Evolutionary conservation across 2,797 vertebrate genomes (phyloP).

Genomic region (Atherinosoma microstoma): DNA sequence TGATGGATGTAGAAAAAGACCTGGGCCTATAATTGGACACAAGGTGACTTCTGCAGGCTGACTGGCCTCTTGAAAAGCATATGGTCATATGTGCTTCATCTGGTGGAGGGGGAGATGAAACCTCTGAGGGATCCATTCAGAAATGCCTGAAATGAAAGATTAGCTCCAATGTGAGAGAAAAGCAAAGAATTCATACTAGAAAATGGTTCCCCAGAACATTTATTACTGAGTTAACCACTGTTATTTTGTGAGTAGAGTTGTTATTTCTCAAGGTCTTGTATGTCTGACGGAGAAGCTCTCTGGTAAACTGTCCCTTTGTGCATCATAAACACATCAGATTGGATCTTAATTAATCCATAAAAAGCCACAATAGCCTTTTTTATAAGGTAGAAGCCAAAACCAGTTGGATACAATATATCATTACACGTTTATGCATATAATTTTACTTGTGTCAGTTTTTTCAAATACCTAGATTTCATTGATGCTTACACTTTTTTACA

Average conservation of each 20-base stretch:
- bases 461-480: too few species aligned
- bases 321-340: constrained; percentile 5
- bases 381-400: constrained; percentile 13
- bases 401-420: constrained; percentile 6
- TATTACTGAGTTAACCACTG: constrained; percentile 23
- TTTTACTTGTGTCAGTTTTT: too few species aligned
- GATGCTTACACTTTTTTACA: too few species aligned
- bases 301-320: constrained; percentile 27
- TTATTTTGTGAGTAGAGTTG: constrained; percentile 20
- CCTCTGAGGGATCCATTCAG: constrained; percentile 46
- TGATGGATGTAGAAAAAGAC: constrained; percentile 69
- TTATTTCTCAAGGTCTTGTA: constrained; percentile 38
- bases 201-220: constrained; percentile 31
- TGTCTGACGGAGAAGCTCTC: constrained; percentile 30
- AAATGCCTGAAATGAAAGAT: constrained; percentile 60
- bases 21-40: constrained; percentile 66
- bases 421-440: not conserved
- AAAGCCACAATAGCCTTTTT: not conserved
- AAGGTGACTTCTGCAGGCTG: constrained; percentile 72
- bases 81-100: constrained; percentile 66
- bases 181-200: constrained; percentile 24
- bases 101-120: constrained; percentile 49
- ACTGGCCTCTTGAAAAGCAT: constrained; percentile 41
- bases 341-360: constrained; percentile 24
- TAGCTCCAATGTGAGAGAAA: constrained; percentile 2